Base-by-base conservation (phyloP, 2,113 vertebrate genomes). In the Tetrao urogallus region DNA sequence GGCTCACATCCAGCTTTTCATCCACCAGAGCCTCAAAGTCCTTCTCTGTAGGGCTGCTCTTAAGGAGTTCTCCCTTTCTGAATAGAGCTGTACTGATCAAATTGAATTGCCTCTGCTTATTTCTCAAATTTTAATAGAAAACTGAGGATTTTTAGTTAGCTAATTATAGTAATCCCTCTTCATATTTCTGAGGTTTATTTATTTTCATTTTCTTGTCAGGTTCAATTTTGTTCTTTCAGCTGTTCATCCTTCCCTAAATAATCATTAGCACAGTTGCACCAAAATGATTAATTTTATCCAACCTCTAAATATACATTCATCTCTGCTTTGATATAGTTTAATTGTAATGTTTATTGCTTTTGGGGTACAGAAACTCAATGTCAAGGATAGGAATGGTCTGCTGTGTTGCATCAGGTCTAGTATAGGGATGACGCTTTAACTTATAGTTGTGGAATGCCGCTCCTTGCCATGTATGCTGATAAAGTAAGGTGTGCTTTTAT, bases 121-220 rank as follows among this genome's bases (percentile, higher is more conserved):
- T 95, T 89, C 30, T 79, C n/a, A 71, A 34, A 86, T 91, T 82
- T 84, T 91, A 93, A 42, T 48, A 85, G 40, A 92, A 92, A 88
- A 81, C 22, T 25, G 43, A 78, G 13, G 8, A 58, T 81, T 90
- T 92, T 90, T 13, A 86, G 57, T 64, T 58, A 72, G 14, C 40
- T 86, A 73, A 58, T 91, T 82, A 54, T 54, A 48, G 81, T 90
- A 90, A 89, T 20, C 6, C 5, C 43, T 91, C 38, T 88, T 71
- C 30, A 20, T 86, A 57, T 54, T 66, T 48, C 36, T 91, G n/a
- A 82, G 10, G 36, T 47, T 91, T 88, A 27, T 79, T 89, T 93
- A 28, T 89, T 93, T 92, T 93, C 38, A 71, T 86, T 94, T 38
- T 75, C 7, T 76, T 84, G 22, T 63, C 83, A 61, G 13, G 4